phyloP scores from a whole-genome alignment of 1,140 invertebrate genomes.

The Aplysia californica region DNA sequence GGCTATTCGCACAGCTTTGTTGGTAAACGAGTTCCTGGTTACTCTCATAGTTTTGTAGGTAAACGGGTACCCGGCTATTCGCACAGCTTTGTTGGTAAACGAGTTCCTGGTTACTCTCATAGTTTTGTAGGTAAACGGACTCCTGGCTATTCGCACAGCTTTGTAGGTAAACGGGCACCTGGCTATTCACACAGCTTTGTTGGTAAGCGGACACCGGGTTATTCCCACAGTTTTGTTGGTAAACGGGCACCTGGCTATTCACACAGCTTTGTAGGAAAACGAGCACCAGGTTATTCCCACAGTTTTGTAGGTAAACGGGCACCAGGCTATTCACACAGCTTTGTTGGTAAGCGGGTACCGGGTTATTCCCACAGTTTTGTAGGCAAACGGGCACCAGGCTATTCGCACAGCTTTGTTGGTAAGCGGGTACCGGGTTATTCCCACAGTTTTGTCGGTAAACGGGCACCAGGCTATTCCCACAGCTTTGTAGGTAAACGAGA shows the following conservation, averaged over 20 bases:
- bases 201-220: neutral
- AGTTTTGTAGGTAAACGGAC: neutral
- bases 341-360: neutral
- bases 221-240: neutral
- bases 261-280: neutral
- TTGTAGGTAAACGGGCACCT: conserved; percentile 7
- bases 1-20: too few relatives aligned
- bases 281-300: neutral
- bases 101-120: neutral
- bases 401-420: conserved; percentile 5
- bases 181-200: neutral
- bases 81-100: neutral
- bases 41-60: too few relatives aligned
- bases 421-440: neutral
- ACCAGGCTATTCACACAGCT: neutral
- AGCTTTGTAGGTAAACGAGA: conserved; percentile 16
- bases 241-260: neutral
- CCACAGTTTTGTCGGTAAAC: neutral
- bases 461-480: neutral
- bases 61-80: too few relatives aligned
- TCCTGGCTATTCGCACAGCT: neutral
- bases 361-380: conserved; percentile 6
- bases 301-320: neutral
- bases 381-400: neutral
- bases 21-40: too few relatives aligned